Evolutionary conservation across 92 coral and sea anemone genomes (phyloP).

Genomic region (Epizoanthus stellaris): DNA sequence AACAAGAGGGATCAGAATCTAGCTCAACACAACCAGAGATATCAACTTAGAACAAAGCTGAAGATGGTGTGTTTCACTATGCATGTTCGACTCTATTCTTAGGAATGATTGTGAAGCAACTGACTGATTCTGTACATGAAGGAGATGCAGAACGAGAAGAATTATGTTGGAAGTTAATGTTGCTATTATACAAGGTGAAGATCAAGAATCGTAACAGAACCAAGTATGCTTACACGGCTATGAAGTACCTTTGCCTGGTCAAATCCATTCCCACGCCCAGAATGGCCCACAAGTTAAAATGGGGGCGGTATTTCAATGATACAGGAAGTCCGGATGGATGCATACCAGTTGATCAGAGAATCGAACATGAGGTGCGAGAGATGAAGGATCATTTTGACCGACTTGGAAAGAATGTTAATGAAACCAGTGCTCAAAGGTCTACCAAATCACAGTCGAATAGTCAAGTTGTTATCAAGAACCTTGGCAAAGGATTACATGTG

Average conservation of each 20-base stretch:
- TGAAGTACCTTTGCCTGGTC: slow-evolving; percentile 30
- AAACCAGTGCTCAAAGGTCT: slow-evolving; percentile 24
- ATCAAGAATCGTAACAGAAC: slow-evolving; percentile 23
- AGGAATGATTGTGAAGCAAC: slow-evolving; percentile 29
- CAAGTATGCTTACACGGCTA: slow-evolving; percentile 43
- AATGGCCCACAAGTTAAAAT: slow-evolving; percentile 47
- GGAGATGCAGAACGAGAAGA: slow-evolving; percentile 46
- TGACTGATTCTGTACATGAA: slow-evolving; percentile 22
- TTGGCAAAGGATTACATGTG: neutral
- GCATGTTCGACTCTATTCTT: slow-evolving; percentile 29
- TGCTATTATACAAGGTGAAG: slow-evolving; percentile 39
- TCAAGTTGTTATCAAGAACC: neutral
- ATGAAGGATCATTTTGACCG: slow-evolving; percentile 5
- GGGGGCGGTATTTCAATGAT: slow-evolving; percentile 44
- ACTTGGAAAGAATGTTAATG: slow-evolving; percentile 11
- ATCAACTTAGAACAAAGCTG: too few relatives aligned
- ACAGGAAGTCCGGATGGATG: slow-evolving; percentile 18
- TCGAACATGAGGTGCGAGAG: slow-evolving; percentile 16
- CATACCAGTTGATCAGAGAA: neutral
- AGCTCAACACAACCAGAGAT: too few relatives aligned
- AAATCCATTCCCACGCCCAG: slow-evolving; percentile 37
- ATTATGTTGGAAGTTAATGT: slow-evolving; percentile 39
- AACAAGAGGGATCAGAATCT: too few relatives aligned
- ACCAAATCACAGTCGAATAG: slow-evolving; percentile 10
- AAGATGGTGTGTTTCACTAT: slow-evolving; percentile 36